Evolutionary conservation across 1,140 invertebrate genomes (phyloP), one percentile per base, ranked within the genome.

Genomic region (Eriosoma lanigerum): DNA sequence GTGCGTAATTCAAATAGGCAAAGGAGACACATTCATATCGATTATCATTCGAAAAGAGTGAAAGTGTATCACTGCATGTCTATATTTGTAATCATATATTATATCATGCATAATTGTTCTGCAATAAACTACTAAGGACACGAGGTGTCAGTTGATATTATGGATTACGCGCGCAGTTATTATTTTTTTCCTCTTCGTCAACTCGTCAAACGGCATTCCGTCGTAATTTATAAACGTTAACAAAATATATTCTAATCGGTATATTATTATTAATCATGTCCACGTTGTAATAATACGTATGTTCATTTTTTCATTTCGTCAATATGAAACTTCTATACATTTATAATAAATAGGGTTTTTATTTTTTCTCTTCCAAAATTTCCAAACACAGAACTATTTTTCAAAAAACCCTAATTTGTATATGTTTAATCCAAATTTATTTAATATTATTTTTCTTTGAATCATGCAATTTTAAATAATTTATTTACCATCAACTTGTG

Each of bases 11-110:
- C 21, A 68, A 68, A 46, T 68, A 38, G 24, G 24, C 66, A 48
- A 48, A 48, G 1, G 44, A 68, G 4, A 15, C 1, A 46, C 38
- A 48, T 46, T 46, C 21, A 44, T 68, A 68, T 68, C 66, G 66
- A 48, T 68, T 17, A 68, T 68, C 8, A 68, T 68, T 68, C 44
- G 66, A 48, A 68, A 68, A 68, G 66, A 68, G 66, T 68, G 66
- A 68, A 68, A 68, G 66, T 68, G 66, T 68, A 68, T 68, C 66
- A 48, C 44, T 38, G 32, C 32, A 38, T 38, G 3, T 38, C 26
- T 26, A 60, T 29, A 60, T 29, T n/a, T 26, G 26, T 60, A 9
- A 17, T 38, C 12, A 66, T 66, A n/a, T 38, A 38, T 38, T 38
- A 38, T 38, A 44, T 66, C 19, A 66, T 21, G 21, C 44, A 26